Evolutionary conservation across 2,113 vertebrate species (phyloP), one percentile per base, ranked within the genome.

Genomic region (Poicephalus meyeri): DNA sequence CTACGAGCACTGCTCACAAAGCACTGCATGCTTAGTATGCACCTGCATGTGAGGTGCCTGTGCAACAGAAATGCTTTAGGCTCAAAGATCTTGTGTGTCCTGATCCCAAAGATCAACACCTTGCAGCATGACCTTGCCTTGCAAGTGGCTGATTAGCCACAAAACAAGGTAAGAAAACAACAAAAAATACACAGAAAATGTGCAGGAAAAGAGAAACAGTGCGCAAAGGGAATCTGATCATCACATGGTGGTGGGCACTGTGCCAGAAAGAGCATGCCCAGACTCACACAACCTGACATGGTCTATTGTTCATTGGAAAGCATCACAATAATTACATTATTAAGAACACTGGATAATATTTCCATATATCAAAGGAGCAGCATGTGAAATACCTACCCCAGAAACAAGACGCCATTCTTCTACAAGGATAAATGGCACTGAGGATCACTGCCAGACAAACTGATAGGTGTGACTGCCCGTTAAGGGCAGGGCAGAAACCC

Each of bases 401-500:
- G 76, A 50, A 88, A 50, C 13, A 71, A 61, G 52, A 71, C 9
- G 10, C 37, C 52, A 13, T 33, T 70, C 16, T 64, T 61, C n/a
- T 72, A 7, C 39, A 37, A 28, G 44, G 64, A 2, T 18, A 61
- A 56, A 39, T 2, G 10, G 47, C 65, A 46, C 20, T 33, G 66
- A 7, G 42, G 29, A 39, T 80, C 2, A 0, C 58, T 66, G 69
- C 50, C 56, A 85, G 19, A 26, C 74, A 82, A 29, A 24, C 31
- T 29, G 52, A 13, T 33, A 42, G 80, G 80, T 65, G 92, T 88
- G 80, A 44, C 69, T 20, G 6, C 35, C 82, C 2, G 1, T 4
- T 20, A 64, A 68, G 86, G 88, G 90, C 72, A 87, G 89, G 89
- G 80, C 86, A 69, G 64, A 50, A 88, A 72, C 55, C 26, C 33